A percentile compares a stretch with the other conserved stretches of the same genome.
Evolutionary conservation across 2,888 invertebrate species (phyloP).

Genomic region (Eupithecia subumbrata): DNA sequence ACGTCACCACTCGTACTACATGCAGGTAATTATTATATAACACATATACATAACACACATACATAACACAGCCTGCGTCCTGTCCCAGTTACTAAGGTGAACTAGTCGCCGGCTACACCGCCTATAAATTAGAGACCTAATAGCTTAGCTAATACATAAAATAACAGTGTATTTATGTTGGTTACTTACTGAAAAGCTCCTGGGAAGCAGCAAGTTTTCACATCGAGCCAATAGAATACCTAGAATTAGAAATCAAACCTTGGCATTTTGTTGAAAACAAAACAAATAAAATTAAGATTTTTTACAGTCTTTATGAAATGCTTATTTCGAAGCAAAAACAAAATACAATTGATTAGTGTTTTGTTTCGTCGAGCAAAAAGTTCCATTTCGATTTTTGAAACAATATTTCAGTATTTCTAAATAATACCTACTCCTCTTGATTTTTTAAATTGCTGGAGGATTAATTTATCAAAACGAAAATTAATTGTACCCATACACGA

Average conservation of each 20-base stretch:
- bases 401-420: not conserved
- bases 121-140: conserved; percentile 28
- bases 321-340: not conserved
- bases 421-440: not conserved
- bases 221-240: no score
- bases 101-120: conserved; percentile 52
- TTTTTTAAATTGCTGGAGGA: not conserved
- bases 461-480: not conserved
- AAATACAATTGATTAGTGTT: not conserved
- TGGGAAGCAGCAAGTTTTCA: not conserved
- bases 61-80: conserved; percentile 62
- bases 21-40: conserved; percentile 43
- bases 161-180: conserved; percentile 1
- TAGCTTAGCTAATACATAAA: conserved; percentile 27
- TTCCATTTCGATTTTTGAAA: not conserved
- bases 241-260: not conserved
- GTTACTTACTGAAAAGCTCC: not conserved
- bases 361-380: not conserved
- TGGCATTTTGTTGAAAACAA: not conserved
- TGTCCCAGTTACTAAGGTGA: conserved; percentile 77
- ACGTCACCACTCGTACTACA: conserved; percentile 35
- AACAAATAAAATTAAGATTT: not conserved
- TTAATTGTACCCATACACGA: not conserved
- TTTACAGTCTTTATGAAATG: not conserved
- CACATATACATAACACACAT: conserved; percentile 53